phyloP scores from a whole-genome alignment of 2,888 invertebrate species.

The Ennomos erosarius region DNA sequence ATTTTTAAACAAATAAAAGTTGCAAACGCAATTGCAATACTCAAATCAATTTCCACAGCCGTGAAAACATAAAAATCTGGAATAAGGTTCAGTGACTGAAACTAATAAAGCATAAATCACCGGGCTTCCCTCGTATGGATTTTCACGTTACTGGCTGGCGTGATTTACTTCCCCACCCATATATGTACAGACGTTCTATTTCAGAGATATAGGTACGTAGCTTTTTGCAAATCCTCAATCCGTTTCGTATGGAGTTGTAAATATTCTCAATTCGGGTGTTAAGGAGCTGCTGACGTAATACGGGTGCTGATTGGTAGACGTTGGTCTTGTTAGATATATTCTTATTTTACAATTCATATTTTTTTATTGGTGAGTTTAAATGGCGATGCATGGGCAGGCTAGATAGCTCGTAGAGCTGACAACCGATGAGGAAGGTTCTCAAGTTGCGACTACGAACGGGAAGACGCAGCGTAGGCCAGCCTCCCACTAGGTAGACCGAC shows the following conservation, averaged over 20 bases:
- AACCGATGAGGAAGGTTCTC: too few relatives aligned
- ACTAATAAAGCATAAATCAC: slow-evolving; percentile 59
- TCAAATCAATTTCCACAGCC: slow-evolving; percentile 3
- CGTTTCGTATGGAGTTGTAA: slow-evolving; percentile 2
- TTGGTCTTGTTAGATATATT: too few relatives aligned
- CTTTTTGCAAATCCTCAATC: slow-evolving; percentile 26
- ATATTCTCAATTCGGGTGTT: not conserved
- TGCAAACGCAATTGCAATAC: slow-evolving; percentile 3
- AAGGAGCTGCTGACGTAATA: too few relatives aligned
- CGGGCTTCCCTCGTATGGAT: slow-evolving; percentile 56
- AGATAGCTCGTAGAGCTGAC: too few relatives aligned
- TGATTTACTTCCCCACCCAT: slow-evolving; percentile 37
- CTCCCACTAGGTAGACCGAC: too few relatives aligned
- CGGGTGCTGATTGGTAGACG: too few relatives aligned
- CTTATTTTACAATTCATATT: too few relatives aligned
- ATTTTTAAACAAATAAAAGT: too few relatives aligned
- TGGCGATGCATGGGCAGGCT: too few relatives aligned
- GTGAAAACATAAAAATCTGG: slow-evolving; percentile 44
- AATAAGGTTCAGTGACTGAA: slow-evolving; percentile 49
- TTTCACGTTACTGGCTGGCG: slow-evolving; percentile 46
- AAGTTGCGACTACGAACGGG: too few relatives aligned
- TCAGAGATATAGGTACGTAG: slow-evolving; percentile 12
- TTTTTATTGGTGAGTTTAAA: too few relatives aligned
- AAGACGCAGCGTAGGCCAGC: too few relatives aligned
- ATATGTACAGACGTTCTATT: not conserved